Evolutionary conservation across 2,797 vertebrate genomes (phyloP), one percentile per base, ranked within the genome.

Genomic region (Adrianichthys oophorus): DNA sequence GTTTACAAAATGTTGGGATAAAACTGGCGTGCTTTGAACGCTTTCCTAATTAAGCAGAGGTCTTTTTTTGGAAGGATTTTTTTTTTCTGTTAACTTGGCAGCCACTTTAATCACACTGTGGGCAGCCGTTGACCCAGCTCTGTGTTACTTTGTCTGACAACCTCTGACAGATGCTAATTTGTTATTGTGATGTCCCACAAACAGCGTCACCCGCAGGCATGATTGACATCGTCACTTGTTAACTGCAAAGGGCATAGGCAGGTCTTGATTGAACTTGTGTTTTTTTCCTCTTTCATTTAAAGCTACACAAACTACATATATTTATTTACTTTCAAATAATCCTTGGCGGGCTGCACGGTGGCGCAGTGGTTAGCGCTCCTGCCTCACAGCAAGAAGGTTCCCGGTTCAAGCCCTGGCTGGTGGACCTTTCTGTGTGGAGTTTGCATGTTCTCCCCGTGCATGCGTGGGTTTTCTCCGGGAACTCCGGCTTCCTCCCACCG

Each of bases 101-200:
- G 65, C 63, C 49, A 51, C 76, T 78, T 83, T 82, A 79, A 84
- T 85, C 70, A 80, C 76, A 70, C 71, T 48, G 58, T 76, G 54
- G 7, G 58, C 83, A 87, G 85, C 85, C 83, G 78, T 70, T 85
- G 82, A 81, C 70, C 80, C 67, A 61, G 48, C 56, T 67, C 61
- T 41, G 61, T 54, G 49, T 65, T 42, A 55, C 64, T 64, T 54
- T 4, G 52, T 62, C 67, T 79, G 84, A 83, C 78, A 73, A 75
- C 60, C 57, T 76, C 65, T 85, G 84, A 81, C 86, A 83, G 78
- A 79, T 76, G 81, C 74, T 80, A 79, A 89, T 86, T 86, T 68
- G 70, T 76, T 80, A 62, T 70, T 48, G 19, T 50, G 72, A 6
- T 49, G 63, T 49, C 48, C 58, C 16, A 48, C 57, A 32, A 76